A percentile compares a stretch with the other conserved stretches of the same genome.
phyloP scores from a whole-genome alignment of 2,113 vertebrate genomes.

The Nerophis ophidion region DNA sequence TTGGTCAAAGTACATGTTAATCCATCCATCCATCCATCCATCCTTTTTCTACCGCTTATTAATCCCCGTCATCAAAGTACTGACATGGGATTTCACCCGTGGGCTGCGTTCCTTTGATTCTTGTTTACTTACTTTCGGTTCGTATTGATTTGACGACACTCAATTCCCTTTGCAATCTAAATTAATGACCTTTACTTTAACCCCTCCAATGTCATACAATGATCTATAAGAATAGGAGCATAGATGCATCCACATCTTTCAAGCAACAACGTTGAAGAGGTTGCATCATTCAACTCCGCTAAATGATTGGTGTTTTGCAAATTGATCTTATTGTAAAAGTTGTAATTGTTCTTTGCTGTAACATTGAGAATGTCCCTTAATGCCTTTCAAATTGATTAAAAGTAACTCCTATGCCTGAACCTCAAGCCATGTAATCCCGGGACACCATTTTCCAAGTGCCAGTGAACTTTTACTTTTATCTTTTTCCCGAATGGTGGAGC shows the following conservation, averaged over 20 bases:
- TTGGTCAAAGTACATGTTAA: slow-evolving; percentile 11
- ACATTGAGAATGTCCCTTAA: slow-evolving; percentile 2
- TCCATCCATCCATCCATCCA: background rate
- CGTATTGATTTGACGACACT: slow-evolving; percentile 55
- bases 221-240: slow-evolving; percentile 39
- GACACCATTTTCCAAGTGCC: slow-evolving; percentile 27
- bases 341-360: background rate
- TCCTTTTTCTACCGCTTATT: too few species aligned
- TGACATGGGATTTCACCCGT: slow-evolving; percentile 11
- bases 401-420: slow-evolving; percentile 4
- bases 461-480: too few species aligned
- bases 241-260: slow-evolving; percentile 17
- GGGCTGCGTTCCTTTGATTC: slow-evolving; percentile 46
- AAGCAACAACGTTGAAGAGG: slow-evolving; percentile 16
- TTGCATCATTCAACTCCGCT: slow-evolving; percentile 17
- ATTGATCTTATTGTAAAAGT: background rate
- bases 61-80: background rate
- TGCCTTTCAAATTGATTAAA: slow-evolving; percentile 8
- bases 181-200: slow-evolving; percentile 57
- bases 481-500: too few species aligned
- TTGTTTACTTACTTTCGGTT: slow-evolving; percentile 60
- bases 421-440: slow-evolving; percentile 24
- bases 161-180: slow-evolving; percentile 56
- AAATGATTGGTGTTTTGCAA: slow-evolving; percentile 12
- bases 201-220: slow-evolving; percentile 49